Evolutionary conservation across 2,888 invertebrate genomes (phyloP).

Genomic region (Microctonus brassicae): DNA sequence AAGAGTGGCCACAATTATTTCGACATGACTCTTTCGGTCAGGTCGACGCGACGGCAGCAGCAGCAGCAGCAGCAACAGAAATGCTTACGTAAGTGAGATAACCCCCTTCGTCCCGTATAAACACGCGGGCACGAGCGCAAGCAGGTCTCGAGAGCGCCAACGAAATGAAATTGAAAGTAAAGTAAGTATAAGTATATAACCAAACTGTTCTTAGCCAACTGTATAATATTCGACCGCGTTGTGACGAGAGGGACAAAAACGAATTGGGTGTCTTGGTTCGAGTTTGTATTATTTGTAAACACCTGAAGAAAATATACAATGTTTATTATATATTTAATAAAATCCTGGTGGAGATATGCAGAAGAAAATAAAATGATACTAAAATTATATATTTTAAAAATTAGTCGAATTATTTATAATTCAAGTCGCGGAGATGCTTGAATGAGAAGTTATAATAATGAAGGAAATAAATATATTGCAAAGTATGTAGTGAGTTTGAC

Average conservation of each 20-base stretch:
- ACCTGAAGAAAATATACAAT: no score
- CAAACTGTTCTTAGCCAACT: conserved; percentile 51
- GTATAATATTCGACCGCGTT: not conserved
- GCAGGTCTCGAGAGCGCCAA: conserved; percentile 48
- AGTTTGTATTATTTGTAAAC: no score
- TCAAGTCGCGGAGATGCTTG: not conserved
- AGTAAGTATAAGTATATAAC: conserved; percentile 48
- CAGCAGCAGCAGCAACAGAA: conserved; percentile 25
- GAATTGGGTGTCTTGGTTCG: not conserved
- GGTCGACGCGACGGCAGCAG: conserved; percentile 51
- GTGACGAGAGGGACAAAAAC: not conserved
- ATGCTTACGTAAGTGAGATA: conserved; percentile 48
- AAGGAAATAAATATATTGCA: not conserved
- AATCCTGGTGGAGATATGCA: no score
- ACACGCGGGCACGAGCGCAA: conserved; percentile 46
- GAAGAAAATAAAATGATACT: no score
- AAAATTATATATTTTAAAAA: no score
- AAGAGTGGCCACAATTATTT: conserved; percentile 67
- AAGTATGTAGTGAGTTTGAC: conserved; percentile 21
- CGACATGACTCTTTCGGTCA: conserved; percentile 61
- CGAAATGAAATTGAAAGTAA: conserved; percentile 69
- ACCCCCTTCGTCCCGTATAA: conserved; percentile 40
- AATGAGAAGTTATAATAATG: not conserved
- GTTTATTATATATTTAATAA: no score
- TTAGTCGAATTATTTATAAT: not conserved